Conservation (phyloP, 2,888 invertebrate species). For the Drosophila prostipennis region DNA sequence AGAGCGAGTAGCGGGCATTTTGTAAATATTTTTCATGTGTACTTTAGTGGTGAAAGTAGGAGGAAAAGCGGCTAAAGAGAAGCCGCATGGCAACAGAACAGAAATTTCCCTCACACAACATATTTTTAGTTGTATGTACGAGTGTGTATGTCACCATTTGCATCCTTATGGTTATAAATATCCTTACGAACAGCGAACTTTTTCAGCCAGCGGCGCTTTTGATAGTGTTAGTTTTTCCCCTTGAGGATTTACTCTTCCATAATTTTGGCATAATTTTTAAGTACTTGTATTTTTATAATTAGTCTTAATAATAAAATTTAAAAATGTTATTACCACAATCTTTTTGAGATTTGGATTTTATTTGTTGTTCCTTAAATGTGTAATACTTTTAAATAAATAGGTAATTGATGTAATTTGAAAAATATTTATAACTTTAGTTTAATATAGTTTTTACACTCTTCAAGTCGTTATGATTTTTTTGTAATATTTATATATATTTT, state of each 20-base stretch:
- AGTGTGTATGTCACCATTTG: slow-evolving; percentile 14
- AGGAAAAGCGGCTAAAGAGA: slow-evolving; percentile 5
- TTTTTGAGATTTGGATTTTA: too few species aligned
- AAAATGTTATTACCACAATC: too few species aligned
- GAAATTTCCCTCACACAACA: slow-evolving; percentile 23
- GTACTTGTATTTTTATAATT: too few species aligned
- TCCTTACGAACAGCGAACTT: background rate
- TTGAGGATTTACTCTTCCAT: background rate
- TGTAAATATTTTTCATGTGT: slow-evolving; percentile 70
- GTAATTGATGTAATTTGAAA: too few species aligned
- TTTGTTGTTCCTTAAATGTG: too few species aligned
- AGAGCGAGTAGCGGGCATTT: slow-evolving; percentile 49
- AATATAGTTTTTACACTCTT: too few species aligned
- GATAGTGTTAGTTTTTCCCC: slow-evolving; percentile 9
- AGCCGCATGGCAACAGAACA: slow-evolving; percentile 55
- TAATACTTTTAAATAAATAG: too few species aligned
- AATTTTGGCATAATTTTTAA: background rate
- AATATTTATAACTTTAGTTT: too few species aligned
- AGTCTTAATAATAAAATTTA: too few species aligned
- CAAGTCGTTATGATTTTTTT: too few species aligned
- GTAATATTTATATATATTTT: too few species aligned
- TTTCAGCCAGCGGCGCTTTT: slow-evolving; percentile 6
- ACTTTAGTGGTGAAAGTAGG: slow-evolving; percentile 51
- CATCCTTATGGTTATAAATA: slow-evolving; percentile 1
- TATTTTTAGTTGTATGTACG: slow-evolving; percentile 15